phyloP scores from a whole-genome alignment of 1,140 invertebrate species.

The Elymnias hypermnestra region DNA sequence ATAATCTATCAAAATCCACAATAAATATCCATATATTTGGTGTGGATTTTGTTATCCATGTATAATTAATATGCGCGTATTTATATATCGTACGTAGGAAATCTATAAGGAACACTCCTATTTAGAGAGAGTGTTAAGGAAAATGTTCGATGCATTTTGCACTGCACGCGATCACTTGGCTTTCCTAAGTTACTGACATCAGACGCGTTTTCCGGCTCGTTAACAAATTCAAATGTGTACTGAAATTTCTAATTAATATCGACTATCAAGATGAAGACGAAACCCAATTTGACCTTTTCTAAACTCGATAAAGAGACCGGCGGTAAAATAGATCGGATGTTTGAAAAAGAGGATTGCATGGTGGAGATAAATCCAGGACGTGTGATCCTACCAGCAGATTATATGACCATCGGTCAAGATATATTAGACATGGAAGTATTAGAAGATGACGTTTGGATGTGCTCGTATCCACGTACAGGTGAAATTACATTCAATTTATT shows the following conservation, averaged over 20 bases:
- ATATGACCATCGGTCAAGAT: constrained; percentile 80
- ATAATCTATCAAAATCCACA: too few species aligned
- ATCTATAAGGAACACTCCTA: constrained; percentile 37
- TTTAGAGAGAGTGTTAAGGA: constrained; percentile 39
- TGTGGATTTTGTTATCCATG: too few species aligned
- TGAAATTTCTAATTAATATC: constrained; percentile 14
- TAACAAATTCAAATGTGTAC: constrained; percentile 10
- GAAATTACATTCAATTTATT: constrained; percentile 24
- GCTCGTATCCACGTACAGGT: constrained; percentile 90
- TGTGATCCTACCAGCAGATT: constrained; percentile 82
- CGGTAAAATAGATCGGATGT: constrained; percentile 80
- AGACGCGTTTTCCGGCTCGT: constrained; percentile 6
- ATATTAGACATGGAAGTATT: constrained; percentile 82
- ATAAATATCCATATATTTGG: too few species aligned
- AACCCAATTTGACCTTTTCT: constrained; percentile 74
- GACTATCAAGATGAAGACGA: constrained; percentile 49
- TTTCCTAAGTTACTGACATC: constrained; percentile 23
- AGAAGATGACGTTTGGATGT: constrained; percentile 86
- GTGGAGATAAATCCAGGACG: constrained; percentile 82
- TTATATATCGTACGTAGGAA: constrained; percentile 8
- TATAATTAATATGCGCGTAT: too few species aligned
- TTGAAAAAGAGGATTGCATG: constrained; percentile 81
- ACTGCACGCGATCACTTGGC: constrained; percentile 41
- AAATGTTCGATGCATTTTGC: constrained; percentile 25
- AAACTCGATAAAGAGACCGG: constrained; percentile 79